Base-by-base conservation (phyloP, 2,888 invertebrate species). In the Drosophila pegasa region DNA sequence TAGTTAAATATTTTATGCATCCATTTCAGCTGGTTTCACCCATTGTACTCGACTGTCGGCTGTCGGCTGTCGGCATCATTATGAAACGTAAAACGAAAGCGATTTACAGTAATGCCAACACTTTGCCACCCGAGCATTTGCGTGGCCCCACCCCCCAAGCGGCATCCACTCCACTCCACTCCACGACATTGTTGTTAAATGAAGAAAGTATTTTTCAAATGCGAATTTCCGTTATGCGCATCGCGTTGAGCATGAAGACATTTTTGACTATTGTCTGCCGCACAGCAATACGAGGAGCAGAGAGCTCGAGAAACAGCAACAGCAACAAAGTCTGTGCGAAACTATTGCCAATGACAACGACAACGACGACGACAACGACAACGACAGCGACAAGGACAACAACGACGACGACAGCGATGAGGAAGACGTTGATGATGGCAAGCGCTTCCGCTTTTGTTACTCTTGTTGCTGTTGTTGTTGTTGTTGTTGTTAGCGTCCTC, bases 81-180 rank as follows among this genome's bases (percentile, higher is more conserved):
- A 85, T 89, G 89, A 85, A 89, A 82, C 85, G 89, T 87, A 87
- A 87, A 80, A 76, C 80, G 81, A 82, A 89, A 89, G 89, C 89
- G 89, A 89, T 87, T 87, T 89, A 85, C 80, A 87, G 88, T 87
- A 87, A 87, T 89, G 83, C 89, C 76, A 80, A 88, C 87, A 88
- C 87, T 85, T 88, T 87, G 67, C 85, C 87, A 68, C 75, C 78
- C 80, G 35, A 55, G 43, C 72, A 59, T 52, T 75, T 57, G 66
- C 52, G 4, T 38, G 18, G 35, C 35, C 37, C 41, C 9, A 3
- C 7, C 45, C 7, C 45, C 48, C 33, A 20, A 0, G n/a, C 18
- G 16, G 8, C 18, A 1, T 16, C 1, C 18, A 6, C 14, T 25
- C 22, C 9, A 48, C 43, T 12, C 14, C 54, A 65, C 69, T 70